phyloP scores from a whole-genome alignment of 2,113 vertebrate species.

The Pomatorhinus ruficollis region DNA sequence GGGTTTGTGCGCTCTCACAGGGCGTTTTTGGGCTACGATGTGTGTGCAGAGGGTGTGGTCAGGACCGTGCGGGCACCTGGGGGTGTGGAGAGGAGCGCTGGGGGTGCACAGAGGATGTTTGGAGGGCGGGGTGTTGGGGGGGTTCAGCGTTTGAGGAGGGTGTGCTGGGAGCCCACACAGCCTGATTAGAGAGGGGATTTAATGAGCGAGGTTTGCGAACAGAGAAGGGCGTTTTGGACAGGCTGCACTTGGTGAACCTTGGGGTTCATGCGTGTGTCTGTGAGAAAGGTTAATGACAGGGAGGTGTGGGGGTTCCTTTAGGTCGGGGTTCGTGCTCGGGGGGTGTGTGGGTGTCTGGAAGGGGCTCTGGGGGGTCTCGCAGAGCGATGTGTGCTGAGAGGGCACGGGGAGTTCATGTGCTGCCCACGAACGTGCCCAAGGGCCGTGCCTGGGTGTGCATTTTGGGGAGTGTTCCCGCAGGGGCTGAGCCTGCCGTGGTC shows the following conservation, averaged over 20 bases:
- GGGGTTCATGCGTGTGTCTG: background rate
- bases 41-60: background rate
- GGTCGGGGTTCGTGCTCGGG: background rate
- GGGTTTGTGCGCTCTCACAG: background rate
- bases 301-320: background rate
- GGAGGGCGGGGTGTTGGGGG: background rate
- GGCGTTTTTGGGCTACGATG: background rate
- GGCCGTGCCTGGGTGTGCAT: background rate
- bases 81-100: background rate
- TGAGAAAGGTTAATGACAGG: background rate
- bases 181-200: background rate
- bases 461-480: background rate
- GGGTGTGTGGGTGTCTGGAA: background rate
- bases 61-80: background rate
- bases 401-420: background rate
- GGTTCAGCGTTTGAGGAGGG: background rate
- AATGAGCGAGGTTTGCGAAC: background rate
- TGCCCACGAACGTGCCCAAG: background rate
- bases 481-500: too few species aligned
- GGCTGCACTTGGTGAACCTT: background rate
- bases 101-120: background rate
- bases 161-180: accelerated
- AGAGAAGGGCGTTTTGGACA: background rate
- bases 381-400: background rate
- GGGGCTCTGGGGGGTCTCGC: background rate